Conservation (phyloP, 2,113 vertebrate species). For the Alaudala cheleensis region DNA sequence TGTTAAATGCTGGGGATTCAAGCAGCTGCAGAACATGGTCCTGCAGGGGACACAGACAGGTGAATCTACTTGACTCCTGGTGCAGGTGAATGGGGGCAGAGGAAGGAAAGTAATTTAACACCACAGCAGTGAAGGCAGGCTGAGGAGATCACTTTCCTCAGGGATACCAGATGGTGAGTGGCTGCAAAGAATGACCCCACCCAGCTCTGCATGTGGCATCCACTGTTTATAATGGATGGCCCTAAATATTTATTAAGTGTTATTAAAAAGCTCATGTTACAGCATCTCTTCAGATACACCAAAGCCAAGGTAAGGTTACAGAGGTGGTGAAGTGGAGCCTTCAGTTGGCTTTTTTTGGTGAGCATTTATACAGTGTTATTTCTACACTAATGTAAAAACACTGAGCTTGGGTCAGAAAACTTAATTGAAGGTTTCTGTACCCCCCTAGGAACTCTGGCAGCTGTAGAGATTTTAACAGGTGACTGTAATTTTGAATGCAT, state of each 20-base stretch:
- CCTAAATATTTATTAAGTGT: constrained; percentile 56
- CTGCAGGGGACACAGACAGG: constrained; percentile 65
- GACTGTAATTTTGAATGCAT: background rate
- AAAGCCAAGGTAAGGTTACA: constrained; percentile 55
- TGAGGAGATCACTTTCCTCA: constrained; percentile 69
- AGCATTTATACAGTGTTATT: background rate
- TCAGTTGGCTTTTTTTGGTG: background rate
- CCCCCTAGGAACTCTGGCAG: background rate
- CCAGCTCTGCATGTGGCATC: constrained; percentile 74
- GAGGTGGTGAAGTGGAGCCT: background rate
- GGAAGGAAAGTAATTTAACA: constrained; percentile 13
- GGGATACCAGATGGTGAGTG: constrained; percentile 82
- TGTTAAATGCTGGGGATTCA: background rate
- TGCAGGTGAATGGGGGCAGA: constrained; percentile 25
- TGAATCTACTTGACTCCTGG: constrained; percentile 76
- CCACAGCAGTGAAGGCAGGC: background rate
- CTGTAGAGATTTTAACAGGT: background rate
- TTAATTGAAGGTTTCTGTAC: background rate
- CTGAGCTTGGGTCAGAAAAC: background rate
- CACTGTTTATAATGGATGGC: constrained; percentile 60
- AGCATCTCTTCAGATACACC: constrained; percentile 44
- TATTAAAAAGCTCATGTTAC: constrained; percentile 70
- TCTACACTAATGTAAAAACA: background rate
- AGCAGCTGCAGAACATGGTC: constrained; percentile 34
- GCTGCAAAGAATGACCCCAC: constrained; percentile 72